Evolutionary conservation across 1,140 invertebrate species (phyloP).

Genomic region (Colletes latitarsis): DNA sequence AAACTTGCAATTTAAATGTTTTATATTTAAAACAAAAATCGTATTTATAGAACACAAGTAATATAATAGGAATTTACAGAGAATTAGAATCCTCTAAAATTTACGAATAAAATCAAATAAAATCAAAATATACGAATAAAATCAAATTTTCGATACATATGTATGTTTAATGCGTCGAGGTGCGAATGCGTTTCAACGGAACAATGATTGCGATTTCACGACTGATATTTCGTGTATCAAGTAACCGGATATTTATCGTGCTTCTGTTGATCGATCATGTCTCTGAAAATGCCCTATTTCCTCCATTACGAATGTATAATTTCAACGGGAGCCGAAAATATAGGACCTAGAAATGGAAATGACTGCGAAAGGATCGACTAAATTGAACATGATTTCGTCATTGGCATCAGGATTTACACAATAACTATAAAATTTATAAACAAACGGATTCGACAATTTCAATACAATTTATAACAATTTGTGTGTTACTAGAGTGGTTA

Average conservation of each 20-base stretch:
- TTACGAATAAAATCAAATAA: constrained; percentile 28
- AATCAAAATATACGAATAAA: neutral
- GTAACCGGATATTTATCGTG: neutral
- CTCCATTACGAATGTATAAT: neutral
- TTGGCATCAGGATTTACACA: too few relatives aligned
- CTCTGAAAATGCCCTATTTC: neutral
- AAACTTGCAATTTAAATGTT: too few relatives aligned
- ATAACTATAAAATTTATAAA: too few relatives aligned
- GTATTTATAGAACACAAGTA: too few relatives aligned
- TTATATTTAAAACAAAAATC: too few relatives aligned
- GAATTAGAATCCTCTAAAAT: too few relatives aligned
- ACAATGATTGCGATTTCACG: constrained; percentile 5
- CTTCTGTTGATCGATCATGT: neutral
- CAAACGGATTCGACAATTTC: too few relatives aligned
- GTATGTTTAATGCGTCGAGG: neutral
- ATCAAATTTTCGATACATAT: constrained; percentile 24
- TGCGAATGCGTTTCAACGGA: constrained; percentile 1
- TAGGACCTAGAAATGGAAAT: neutral
- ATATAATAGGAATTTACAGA: too few relatives aligned
- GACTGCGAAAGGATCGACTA: neutral
- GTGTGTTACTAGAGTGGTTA: too few relatives aligned
- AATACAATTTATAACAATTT: too few relatives aligned
- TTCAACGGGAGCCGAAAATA: too few relatives aligned
- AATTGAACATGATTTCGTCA: neutral
- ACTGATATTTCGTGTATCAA: constrained; percentile 3